phyloP scores from a whole-genome alignment of 1,140 invertebrate species.

The Bicyclus anynana region DNA sequence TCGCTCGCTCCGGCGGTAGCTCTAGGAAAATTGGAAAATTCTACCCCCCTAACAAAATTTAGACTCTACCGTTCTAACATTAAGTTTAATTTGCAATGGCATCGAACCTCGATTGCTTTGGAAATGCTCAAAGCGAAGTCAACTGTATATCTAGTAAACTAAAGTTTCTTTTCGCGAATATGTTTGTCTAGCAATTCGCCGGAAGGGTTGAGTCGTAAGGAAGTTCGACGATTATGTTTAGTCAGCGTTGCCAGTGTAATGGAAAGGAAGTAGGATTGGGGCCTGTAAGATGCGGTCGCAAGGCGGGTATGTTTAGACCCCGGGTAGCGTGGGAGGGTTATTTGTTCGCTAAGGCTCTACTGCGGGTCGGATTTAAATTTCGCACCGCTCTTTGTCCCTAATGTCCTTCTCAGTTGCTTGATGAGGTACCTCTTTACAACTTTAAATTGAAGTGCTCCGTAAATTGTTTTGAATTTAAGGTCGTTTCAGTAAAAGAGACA shows the following conservation, averaged over 20 bases:
- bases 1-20: constrained; percentile 65
- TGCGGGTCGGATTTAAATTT: constrained; percentile 74
- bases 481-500: constrained; percentile 19
- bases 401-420: constrained; percentile 62
- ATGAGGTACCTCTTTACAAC: constrained; percentile 63
- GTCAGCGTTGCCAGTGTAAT: constrained; percentile 72
- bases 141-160: constrained; percentile 27
- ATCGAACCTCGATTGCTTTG: constrained; percentile 31
- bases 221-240: constrained; percentile 76
- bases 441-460: constrained; percentile 64
- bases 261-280: constrained; percentile 76
- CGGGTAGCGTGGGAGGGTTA: constrained; percentile 45
- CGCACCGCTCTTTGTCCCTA: constrained; percentile 62
- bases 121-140: constrained; percentile 26
- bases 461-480: constrained; percentile 47
- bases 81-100: constrained; percentile 27
- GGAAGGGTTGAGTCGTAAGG: constrained; percentile 76
- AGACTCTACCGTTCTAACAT: constrained; percentile 27
- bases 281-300: constrained; percentile 75
- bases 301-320: constrained; percentile 57
- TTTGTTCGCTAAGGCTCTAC: constrained; percentile 71
- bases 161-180: constrained; percentile 33
- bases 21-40: constrained; percentile 71
- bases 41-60: constrained; percentile 23
- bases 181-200: constrained; percentile 45